phyloP scores from a whole-genome alignment of 2,888 invertebrate species.

The Odontothrips loti region DNA sequence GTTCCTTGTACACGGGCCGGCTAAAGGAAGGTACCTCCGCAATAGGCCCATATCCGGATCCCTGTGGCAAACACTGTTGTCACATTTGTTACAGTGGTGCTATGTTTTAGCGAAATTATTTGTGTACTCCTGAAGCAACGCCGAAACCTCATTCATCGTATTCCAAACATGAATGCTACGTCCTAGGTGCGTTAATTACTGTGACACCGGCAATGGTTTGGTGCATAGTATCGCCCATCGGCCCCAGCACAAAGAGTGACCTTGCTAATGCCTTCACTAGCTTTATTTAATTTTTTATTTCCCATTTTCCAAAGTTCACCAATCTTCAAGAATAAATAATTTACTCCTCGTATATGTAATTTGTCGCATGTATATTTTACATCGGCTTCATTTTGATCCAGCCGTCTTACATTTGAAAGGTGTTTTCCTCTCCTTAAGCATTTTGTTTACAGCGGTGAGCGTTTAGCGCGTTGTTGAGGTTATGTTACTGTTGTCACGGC shows the following conservation, averaged over 20 bases:
- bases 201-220: conserved; percentile 2
- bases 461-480: neutral
- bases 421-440: neutral
- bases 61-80: conserved; percentile 18
- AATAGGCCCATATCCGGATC: neutral
- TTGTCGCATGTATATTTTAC: no score
- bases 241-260: conserved; percentile 5
- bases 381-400: no score
- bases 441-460: conserved; percentile 17
- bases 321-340: neutral
- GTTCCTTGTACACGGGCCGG: neutral
- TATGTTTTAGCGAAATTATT: conserved; percentile 23
- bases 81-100: conserved; percentile 26
- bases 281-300: conserved; percentile 23
- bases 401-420: no score
- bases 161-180: neutral
- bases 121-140: conserved; percentile 11
- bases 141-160: conserved; percentile 5
- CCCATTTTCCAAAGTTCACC: neutral
- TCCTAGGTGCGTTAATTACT: neutral
- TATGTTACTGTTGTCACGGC: conserved; percentile 19
- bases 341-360: neutral
- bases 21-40: neutral
- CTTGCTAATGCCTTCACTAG: conserved; percentile 16
- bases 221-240: neutral